phyloP scores from a whole-genome alignment of 1,140 invertebrate species.

The Eumaeus atala region DNA sequence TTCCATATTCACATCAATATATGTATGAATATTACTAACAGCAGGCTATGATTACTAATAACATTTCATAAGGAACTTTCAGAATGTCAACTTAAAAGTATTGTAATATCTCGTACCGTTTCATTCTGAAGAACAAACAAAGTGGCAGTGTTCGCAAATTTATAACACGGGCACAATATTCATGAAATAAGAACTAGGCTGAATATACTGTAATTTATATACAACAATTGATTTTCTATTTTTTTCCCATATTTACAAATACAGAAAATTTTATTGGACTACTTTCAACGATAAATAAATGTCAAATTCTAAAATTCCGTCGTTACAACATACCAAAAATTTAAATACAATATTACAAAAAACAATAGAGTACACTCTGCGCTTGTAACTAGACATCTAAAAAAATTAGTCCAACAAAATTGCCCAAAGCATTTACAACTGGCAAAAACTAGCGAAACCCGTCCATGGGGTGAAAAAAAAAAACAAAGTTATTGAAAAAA shows the following conservation, averaged over 20 bases:
- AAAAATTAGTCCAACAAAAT: conserved; percentile 15
- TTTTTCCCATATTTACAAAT: conserved; percentile 14
- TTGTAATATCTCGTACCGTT: conserved; percentile 1
- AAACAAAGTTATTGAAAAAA: conserved; percentile 26
- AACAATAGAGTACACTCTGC: neutral
- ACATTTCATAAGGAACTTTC: conserved; percentile 15
- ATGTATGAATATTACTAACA: neutral
- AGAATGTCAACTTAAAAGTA: conserved; percentile 6
- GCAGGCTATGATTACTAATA: conserved; percentile 14
- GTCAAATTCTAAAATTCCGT: conserved; percentile 1
- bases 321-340: neutral
- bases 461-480: conserved; percentile 22
- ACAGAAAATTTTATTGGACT: conserved; percentile 15
- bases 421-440: conserved; percentile 16
- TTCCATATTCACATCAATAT: conserved; percentile 7
- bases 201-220: conserved; percentile 13
- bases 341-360: neutral
- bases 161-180: conserved; percentile 13
- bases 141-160: conserved; percentile 13
- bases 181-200: conserved; percentile 10
- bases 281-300: neutral
- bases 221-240: conserved; percentile 16
- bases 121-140: conserved; percentile 15
- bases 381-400: neutral
- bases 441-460: conserved; percentile 30